A percentile compares a stretch with the other conserved stretches of the same genome.
These are phyloP conservation scores for Enteromius fasciolatus DNA, from an alignment of 2,797 vertebrate species.

Conservation along the genomic window DNA sequence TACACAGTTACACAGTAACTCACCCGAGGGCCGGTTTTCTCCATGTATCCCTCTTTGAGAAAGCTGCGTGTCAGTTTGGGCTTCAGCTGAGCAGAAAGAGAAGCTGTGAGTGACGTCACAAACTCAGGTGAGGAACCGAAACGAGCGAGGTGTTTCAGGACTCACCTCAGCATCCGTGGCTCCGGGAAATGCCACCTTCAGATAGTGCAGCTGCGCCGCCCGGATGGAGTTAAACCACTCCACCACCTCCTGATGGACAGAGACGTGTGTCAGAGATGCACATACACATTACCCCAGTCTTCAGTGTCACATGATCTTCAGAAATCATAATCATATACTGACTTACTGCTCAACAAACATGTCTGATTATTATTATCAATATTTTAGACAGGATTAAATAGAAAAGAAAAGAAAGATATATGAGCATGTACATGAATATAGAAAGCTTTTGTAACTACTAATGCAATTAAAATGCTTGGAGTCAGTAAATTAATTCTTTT, in stretches of 20 bases:
- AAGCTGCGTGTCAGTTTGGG: constrained; percentile 86
- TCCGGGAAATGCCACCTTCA: constrained; percentile 89
- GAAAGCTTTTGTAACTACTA: no score
- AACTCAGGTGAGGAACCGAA: neutral
- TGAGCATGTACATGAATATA: no score
- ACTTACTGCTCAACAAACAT: no score
- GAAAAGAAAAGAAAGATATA: no score
- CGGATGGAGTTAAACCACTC: constrained; percentile 92
- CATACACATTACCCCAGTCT: no score
- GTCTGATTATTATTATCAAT: no score
- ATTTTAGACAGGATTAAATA: no score
- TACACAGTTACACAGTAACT: constrained; percentile 13
- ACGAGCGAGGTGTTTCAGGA: constrained; percentile 14
- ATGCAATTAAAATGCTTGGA: no score
- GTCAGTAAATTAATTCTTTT: no score
- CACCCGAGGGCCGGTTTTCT: constrained; percentile 89
- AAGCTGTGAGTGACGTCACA: neutral
- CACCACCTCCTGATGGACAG: constrained; percentile 83
- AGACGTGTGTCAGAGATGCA: no score
- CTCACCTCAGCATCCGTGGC: constrained; percentile 85
- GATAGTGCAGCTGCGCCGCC: constrained; percentile 86
- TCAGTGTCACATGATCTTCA: no score
- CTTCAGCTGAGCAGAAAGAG: constrained; percentile 75
- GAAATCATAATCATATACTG: no score
- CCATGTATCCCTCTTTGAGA: constrained; percentile 91